Base-by-base conservation (phyloP, 2,888 invertebrate species). In the Phyto melanocephala region DNA sequence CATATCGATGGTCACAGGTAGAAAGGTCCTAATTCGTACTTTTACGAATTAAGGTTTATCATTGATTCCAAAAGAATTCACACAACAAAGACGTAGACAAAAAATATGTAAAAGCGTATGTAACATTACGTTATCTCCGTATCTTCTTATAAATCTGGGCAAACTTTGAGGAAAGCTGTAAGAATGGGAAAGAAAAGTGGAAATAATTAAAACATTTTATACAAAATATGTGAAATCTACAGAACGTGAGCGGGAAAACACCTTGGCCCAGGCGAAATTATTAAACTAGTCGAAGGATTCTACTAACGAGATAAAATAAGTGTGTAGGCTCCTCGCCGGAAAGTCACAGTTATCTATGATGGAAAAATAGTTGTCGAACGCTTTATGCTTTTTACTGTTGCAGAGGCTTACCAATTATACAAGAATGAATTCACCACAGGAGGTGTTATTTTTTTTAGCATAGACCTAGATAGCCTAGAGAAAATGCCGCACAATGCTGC, bases 401-500 rank as follows among this genome's bases (percentile, higher is more conserved):
- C 24, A 58, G 33, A 28, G 6, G 28, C 28, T 6, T 28, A 42
- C 42, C 42, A 42, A 42, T 8, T 42, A 42, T 42, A 42, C 42
- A 42, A 42, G 8, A 42, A 42, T n/a, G 42, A 42, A 42, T 42
- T 42, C 11, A 42, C 6, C 42, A 11, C 8, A 42, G 42, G 8
- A 42, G 6, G 28, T 28, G 28, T 28, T 28, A 6, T 3, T 58
- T 58, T 58, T 58, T 7, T 58, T 17, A 37, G 58, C 37, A 58
- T 17, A 35, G 35, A 56, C 33, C 56, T 56, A 52, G 22, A n/a
- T n/a, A n/a, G n/a, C n/a, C 52, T 52, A 11, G 20, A 8, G 24
- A 54, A 24, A 54, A n/a, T 80, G 67, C 45, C 67, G 68, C 45
- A 60, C 60, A 67, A 79, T 63, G 65, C 72, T 40, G 63, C 50